A percentile compares a stretch with the other conserved stretches of the same genome.
Conservation (phyloP, 2,797 vertebrate species). For the Strix occidentalis region DNA sequence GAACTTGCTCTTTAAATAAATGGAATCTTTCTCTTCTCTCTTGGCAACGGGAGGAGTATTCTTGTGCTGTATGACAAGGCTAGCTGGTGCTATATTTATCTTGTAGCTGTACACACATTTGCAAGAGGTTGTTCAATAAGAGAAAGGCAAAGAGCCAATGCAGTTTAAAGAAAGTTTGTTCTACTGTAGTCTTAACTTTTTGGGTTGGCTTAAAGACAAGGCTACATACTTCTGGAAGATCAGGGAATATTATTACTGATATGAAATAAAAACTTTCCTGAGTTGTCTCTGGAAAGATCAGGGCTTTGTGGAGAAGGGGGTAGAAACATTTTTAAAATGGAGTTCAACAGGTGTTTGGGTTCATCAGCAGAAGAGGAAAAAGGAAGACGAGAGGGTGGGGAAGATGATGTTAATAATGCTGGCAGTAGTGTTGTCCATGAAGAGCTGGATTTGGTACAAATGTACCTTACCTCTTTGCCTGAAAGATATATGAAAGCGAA, state of each 20-base stretch:
- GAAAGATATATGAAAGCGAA: constrained; percentile 72
- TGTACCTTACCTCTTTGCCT: constrained; percentile 58
- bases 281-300: neutral
- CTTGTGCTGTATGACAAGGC: constrained; percentile 66
- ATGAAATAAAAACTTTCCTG: constrained; percentile 20
- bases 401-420: neutral
- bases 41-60: constrained; percentile 65
- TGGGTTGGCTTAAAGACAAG: constrained; percentile 27
- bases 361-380: constrained; percentile 30
- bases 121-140: constrained; percentile 47
- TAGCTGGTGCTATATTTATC: constrained; percentile 71
- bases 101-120: constrained; percentile 57
- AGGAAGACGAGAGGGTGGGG: constrained; percentile 8
- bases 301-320: neutral
- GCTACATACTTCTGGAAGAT: neutral
- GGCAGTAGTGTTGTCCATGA: neutral
- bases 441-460: constrained; percentile 66
- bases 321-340: neutral
- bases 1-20: constrained; percentile 62
- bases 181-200: neutral
- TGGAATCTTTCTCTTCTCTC: constrained; percentile 60
- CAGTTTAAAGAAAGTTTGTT: constrained; percentile 54
- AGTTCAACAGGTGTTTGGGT: constrained; percentile 17
- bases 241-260: neutral
- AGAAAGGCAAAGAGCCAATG: constrained; percentile 51